These are phyloP conservation scores for Neosilurus mollespiculum DNA, from an alignment of 2,797 vertebrate species.

Conservation along the genomic window DNA sequence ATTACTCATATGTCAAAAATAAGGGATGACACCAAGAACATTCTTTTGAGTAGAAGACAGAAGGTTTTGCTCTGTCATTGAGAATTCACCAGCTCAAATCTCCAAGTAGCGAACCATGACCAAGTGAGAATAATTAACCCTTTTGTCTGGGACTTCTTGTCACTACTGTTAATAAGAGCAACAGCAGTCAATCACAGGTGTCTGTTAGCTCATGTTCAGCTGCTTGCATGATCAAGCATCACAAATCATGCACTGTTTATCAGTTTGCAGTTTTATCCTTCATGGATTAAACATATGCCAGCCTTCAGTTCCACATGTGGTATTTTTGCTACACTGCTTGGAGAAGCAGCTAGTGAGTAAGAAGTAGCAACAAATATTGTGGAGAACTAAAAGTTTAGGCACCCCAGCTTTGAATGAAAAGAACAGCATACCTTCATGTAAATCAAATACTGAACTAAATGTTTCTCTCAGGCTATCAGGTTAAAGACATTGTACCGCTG, in stretches of 20 bases:
- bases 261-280: neutral
- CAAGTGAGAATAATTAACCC: neutral
- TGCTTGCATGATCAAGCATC: neutral
- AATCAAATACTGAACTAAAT: slow-evolving; percentile 6
- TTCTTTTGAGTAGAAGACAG: neutral
- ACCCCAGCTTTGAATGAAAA: neutral
- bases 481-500: slow-evolving; percentile 36
- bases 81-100: neutral
- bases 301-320: neutral
- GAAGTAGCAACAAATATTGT: neutral
- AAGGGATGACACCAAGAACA: neutral
- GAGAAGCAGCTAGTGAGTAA: neutral
- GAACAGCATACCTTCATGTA: neutral
- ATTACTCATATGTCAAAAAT: neutral
- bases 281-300: neutral
- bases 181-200: neutral
- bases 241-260: neutral
- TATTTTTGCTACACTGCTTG: neutral
- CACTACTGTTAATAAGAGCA: neutral
- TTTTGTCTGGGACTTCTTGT: neutral
- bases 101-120: neutral
- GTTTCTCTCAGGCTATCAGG: neutral
- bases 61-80: neutral
- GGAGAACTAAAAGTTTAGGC: neutral
- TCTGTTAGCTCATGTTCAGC: neutral